These are phyloP conservation scores for Darevskia nairensis DNA, from an alignment of 2,797 vertebrate species.

Conservation along the genomic window DNA sequence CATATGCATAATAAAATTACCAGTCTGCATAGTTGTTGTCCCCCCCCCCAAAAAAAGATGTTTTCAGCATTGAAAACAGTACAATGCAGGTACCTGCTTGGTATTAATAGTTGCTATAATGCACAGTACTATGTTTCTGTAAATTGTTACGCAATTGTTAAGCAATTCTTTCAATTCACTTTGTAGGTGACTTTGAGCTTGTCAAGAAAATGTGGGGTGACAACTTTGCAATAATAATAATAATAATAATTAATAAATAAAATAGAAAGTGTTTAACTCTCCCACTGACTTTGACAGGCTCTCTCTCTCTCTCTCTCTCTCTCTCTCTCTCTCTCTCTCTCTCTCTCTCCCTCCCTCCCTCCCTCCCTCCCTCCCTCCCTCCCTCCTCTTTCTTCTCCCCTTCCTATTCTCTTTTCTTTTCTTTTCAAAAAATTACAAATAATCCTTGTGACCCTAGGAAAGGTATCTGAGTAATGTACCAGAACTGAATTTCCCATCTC, in stretches of 20 bases:
- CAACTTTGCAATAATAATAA: neutral
- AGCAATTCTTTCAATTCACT: neutral
- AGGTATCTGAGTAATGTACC: conserved; percentile 85
- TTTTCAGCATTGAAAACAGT: too few species aligned
- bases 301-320: conserved; percentile 22
- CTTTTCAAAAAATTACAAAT: conserved; percentile 81
- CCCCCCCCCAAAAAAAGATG: too few species aligned
- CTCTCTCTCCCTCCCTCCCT: too few species aligned
- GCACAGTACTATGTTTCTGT: neutral
- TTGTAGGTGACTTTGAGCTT: neutral
- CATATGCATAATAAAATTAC: too few species aligned
- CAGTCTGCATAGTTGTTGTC: too few species aligned
- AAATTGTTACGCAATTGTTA: neutral
- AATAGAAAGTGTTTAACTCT: conserved; percentile 35
- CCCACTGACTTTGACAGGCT: conserved; percentile 76
- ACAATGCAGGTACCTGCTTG: too few species aligned
- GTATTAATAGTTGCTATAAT: neutral
- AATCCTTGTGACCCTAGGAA: conserved; percentile 84
- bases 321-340: neutral
- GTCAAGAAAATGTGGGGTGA: neutral
- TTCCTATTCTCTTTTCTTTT: too few species aligned
- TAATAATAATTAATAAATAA: neutral
- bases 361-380: neutral
- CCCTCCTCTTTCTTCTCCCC: neutral
- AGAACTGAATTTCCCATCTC: conserved; percentile 85